A percentile compares a stretch with the other conserved stretches of the same genome.
These are phyloP conservation scores for Columba janthina DNA, from an alignment of 2,113 vertebrate species.

Conservation along the genomic window DNA sequence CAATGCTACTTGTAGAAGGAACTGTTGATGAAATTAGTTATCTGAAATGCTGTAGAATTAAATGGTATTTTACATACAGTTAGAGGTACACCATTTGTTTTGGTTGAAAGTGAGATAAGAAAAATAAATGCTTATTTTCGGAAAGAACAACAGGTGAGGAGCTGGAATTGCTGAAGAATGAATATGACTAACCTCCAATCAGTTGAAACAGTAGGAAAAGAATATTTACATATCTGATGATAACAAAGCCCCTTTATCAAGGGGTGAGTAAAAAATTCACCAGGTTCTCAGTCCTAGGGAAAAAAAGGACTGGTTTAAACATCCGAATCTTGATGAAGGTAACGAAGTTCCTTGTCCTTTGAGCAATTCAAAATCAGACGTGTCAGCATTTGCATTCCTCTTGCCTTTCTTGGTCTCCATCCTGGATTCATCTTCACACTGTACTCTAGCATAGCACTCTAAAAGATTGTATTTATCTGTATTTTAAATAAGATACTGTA, in stretches of 20 bases:
- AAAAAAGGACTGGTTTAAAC: not conserved
- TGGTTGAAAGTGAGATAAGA: not conserved
- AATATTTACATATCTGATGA: not conserved
- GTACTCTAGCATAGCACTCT: not conserved
- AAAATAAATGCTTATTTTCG: not conserved
- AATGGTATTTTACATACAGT: not conserved
- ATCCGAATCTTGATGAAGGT: not conserved
- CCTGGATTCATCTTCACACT: not conserved
- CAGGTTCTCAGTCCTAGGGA: not conserved
- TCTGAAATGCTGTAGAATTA: not conserved
- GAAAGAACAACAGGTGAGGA: not conserved
- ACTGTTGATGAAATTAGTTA: not conserved
- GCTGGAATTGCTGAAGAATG: not conserved
- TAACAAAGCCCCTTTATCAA: not conserved
- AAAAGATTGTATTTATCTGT: not conserved
- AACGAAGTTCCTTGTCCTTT: not conserved
- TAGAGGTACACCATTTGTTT: not conserved
- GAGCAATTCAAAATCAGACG: not conserved
- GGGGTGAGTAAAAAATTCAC: not conserved
- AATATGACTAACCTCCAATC: not conserved
- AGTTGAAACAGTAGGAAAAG: not conserved
- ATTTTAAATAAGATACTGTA: not conserved
- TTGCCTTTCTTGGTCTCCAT: not conserved
- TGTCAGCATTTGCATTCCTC: rapidly evolving
- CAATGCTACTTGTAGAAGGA: not conserved